Evolutionary conservation across 1,140 invertebrate genomes (phyloP).

Genomic region (Drosophila miranda): DNA sequence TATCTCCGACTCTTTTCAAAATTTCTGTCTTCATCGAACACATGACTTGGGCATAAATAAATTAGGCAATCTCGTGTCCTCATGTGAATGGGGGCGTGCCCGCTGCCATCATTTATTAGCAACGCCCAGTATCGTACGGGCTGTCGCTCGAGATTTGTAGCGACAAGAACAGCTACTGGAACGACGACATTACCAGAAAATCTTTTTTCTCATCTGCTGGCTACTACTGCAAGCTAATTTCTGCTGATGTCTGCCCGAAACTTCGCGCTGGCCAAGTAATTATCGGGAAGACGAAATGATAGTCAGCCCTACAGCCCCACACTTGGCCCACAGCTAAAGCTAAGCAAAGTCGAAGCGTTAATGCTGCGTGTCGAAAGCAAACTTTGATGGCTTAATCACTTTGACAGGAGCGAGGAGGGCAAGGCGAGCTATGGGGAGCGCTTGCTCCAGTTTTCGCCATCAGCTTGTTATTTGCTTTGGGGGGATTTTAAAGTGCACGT

Average conservation of each 20-base stretch:
- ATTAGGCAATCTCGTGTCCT: conserved; percentile 61
- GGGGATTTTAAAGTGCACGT: conserved; percentile 56
- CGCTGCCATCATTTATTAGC: conserved; percentile 60
- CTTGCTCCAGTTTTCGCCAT: conserved; percentile 59
- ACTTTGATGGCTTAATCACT: conserved; percentile 80
- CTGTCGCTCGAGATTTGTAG: conserved; percentile 68
- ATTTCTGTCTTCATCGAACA: conserved; percentile 10
- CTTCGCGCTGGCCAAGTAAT: conserved; percentile 73
- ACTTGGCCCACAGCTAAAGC: conserved; percentile 29
- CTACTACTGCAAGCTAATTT: conserved; percentile 59
- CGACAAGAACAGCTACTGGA: conserved; percentile 22
- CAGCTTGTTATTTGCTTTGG: conserved; percentile 51
- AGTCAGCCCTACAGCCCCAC: conserved; percentile 25
- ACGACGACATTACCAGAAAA: conserved; percentile 56
- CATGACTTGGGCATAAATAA: conserved; percentile 60
- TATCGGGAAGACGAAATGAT: conserved; percentile 53
- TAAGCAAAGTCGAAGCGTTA: conserved; percentile 72
- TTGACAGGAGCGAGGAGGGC: conserved; percentile 31
- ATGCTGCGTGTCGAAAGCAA: conserved; percentile 77
- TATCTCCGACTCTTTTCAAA: too few relatives aligned
- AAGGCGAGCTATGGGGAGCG: conserved; percentile 27
- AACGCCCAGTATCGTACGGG: conserved; percentile 44
- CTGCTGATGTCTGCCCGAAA: conserved; percentile 69
- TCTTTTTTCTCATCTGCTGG: conserved; percentile 40
- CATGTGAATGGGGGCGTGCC: conserved; percentile 60